These are phyloP conservation scores for Molossus alvarezi DNA, from an alignment of 2,797 vertebrate genomes.

Conservation along the genomic window DNA sequence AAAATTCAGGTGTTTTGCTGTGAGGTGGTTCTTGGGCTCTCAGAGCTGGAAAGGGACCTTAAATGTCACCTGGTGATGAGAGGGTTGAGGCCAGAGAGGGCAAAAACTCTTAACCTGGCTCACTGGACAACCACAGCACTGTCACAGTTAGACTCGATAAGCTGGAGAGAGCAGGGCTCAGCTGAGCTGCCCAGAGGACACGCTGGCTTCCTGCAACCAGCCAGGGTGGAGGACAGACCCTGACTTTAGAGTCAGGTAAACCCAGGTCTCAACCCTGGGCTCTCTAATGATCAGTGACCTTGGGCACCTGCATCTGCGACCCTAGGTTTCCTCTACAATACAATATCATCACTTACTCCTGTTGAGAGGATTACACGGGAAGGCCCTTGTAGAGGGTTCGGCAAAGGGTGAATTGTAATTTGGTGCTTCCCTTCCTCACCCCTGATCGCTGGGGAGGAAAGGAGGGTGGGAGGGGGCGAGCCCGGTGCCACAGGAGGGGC, in stretches of 20 bases:
- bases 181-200: neutral
- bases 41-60: neutral
- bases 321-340: neutral
- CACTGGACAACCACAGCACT: no score
- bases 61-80: neutral
- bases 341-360: neutral
- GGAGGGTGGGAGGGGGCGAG: rapidly evolving
- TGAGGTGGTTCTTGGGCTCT: neutral
- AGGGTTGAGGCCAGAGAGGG: neutral
- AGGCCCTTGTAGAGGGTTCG: rapidly evolving
- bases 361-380: no score
- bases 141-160: neutral
- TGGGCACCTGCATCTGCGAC: neutral
- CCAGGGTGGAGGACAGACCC: neutral
- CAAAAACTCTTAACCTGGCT: neutral
- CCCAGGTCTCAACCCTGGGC: neutral
- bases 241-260: neutral
- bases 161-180: neutral
- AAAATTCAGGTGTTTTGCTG: neutral
- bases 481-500: neutral
- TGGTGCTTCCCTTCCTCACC: no score
- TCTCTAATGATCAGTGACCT: neutral
- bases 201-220: no score
- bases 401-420: no score
- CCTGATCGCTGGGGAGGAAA: no score